Base-by-base conservation (phyloP, 2,888 invertebrate genomes). In the Galerucella pusilla region DNA sequence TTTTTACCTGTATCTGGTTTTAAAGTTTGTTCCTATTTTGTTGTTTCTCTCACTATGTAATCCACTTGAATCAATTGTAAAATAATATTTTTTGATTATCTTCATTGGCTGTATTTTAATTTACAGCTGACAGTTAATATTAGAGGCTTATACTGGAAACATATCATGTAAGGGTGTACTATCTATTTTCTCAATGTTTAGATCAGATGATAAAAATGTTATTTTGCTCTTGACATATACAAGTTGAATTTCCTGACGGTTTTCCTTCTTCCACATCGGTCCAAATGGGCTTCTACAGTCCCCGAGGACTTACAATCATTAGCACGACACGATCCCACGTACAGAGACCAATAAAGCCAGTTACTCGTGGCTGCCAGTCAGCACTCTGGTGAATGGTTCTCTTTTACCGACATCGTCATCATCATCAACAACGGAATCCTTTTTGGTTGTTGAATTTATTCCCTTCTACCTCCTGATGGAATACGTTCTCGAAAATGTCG, bases 291-390 rank as follows among this genome's bases (percentile, higher is more conserved):
- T 76, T 72, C 73, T 79, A 75, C 77, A 76, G 78, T 83, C 86
- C 83, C 85, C 64, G 57, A 85, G 83, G 87, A 85, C 80, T 78
- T 80, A 77, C 79, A 77, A 85, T 87, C 86, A 87, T 87, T 87
- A 87, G 86, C 83, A 83, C 78, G 77, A 85, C 85, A 84, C 83
- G 85, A 84, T 85, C 82, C 83, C 87, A 87, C 87, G 87, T 86
- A 85, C 81, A 77, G 80, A 79, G 83, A 60, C 80, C 82, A 81
- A 85, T 86, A 85, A 86, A 82, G 85, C 82, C 83, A 83, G 81
- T 83, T 83, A 85, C 85, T 84, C 85, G 86, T 85, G 85, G 85
- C 84, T 82, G 65, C 86, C 84, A 85, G 86, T 87, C 86, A 87
- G 87, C 86, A 86, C 84, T 86, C 85, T 82, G 80, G 72, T 73